A percentile compares a stretch with the other conserved stretches of the same genome.
These are phyloP conservation scores for Trissolcus basalis DNA, from an alignment of 1,140 invertebrate species.

Conservation along the genomic window DNA sequence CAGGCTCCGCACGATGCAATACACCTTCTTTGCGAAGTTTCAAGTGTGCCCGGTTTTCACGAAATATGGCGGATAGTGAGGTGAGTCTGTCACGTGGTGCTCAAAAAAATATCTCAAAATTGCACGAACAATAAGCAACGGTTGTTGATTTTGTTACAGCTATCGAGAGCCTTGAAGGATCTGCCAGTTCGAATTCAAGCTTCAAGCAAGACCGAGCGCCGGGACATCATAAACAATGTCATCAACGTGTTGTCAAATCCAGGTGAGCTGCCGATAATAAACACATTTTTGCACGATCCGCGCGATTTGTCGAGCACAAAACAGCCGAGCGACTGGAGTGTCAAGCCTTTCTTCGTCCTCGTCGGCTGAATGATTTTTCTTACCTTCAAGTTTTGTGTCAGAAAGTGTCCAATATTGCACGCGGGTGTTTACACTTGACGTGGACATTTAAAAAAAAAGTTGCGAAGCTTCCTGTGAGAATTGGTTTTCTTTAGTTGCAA, in stretches of 20 bases:
- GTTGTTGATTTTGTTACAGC: conserved; percentile 75
- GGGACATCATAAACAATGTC: conserved; percentile 83
- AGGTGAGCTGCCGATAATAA: conserved; percentile 76
- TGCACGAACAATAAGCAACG: conserved; percentile 27
- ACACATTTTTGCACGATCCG: conserved; percentile 37
- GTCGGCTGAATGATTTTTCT: conserved; percentile 7
- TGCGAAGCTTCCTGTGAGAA: no score
- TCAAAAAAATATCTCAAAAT: conserved; percentile 24
- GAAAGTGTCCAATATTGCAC: conserved; percentile 32
- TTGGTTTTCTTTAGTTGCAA: no score
- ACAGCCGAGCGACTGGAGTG: no score
- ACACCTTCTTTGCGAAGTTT: conserved; percentile 16
- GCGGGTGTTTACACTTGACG: conserved; percentile 3
- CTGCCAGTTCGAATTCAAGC: conserved; percentile 87
- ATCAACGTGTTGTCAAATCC: conserved; percentile 83
- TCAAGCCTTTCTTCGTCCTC: neutral
- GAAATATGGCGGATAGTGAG: conserved; percentile 58
- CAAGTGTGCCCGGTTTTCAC: conserved; percentile 43
- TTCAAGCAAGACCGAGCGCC: conserved; percentile 84
- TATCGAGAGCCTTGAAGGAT: conserved; percentile 85
- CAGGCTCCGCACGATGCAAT: no score
- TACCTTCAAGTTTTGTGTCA: conserved; percentile 38
- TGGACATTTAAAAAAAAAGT: conserved; percentile 1
- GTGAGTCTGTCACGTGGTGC: conserved; percentile 53
- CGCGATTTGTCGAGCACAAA: neutral